Evolutionary conservation across 2,797 vertebrate species (phyloP).

Genomic region (Gouania willdenowi): DNA sequence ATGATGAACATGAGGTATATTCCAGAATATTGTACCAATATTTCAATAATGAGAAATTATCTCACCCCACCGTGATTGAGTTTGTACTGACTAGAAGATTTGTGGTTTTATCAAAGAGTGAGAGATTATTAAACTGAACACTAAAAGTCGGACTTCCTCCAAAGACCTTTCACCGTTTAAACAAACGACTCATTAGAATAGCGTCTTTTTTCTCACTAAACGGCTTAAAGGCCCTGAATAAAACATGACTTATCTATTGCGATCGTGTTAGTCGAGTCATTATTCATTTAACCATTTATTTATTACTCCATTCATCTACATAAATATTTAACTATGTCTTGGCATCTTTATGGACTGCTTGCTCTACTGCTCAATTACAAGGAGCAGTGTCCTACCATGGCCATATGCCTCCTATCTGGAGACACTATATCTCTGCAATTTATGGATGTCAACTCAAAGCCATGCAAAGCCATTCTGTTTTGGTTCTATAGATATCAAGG

Average conservation of each 20-base stretch:
- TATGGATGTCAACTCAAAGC: constrained; percentile 58
- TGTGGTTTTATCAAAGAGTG: constrained; percentile 22
- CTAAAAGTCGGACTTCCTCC: constrained; percentile 15
- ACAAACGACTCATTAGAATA: constrained; percentile 48
- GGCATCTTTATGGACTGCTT: constrained; percentile 85
- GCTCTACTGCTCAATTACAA: constrained; percentile 76
- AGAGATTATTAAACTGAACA: constrained; percentile 6
- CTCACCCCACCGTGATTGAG: not conserved
- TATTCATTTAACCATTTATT: constrained; percentile 82
- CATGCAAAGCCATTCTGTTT: constrained; percentile 58
- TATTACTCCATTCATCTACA: constrained; percentile 82
- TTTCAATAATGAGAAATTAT: constrained; percentile 7
- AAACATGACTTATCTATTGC: constrained; percentile 78
- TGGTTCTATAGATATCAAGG: constrained; percentile 48
- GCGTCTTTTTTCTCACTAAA: constrained; percentile 38
- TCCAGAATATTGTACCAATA: constrained; percentile 1
- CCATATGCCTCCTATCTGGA: constrained; percentile 79
- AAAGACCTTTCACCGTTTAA: constrained; percentile 39
- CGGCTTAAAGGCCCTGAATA: constrained; percentile 61
- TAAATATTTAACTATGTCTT: constrained; percentile 85
- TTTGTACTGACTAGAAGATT: not conserved
- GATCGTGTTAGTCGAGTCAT: constrained; percentile 73
- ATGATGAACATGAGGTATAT: constrained; percentile 39
- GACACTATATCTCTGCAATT: constrained; percentile 70
- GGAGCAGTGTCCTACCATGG: constrained; percentile 73